A percentile compares a stretch with the other conserved stretches of the same genome.
These are phyloP conservation scores for Gymnarchus niloticus DNA, from an alignment of 2,113 vertebrate genomes.

Conservation along the genomic window DNA sequence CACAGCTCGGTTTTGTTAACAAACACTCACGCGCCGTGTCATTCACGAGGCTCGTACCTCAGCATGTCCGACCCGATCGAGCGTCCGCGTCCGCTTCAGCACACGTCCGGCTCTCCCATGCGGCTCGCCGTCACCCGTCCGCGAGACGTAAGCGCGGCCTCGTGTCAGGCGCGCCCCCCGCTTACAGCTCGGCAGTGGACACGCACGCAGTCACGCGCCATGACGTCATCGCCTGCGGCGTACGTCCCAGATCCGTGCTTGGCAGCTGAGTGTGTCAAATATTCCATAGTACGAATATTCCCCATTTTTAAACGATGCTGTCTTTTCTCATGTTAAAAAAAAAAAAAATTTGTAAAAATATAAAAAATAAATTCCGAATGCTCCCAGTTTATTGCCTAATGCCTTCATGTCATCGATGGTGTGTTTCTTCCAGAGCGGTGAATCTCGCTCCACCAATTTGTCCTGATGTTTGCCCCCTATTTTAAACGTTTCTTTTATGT, in stretches of 20 bases:
- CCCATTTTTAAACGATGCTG: background rate
- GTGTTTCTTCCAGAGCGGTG: background rate
- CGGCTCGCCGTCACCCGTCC: background rate
- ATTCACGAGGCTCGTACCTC: background rate
- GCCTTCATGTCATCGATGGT: background rate
- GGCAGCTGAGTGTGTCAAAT: background rate
- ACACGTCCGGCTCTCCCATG: background rate
- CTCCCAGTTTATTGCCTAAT: background rate
- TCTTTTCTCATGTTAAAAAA: background rate
- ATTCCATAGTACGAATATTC: background rate
- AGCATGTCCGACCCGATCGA: constrained; percentile 12
- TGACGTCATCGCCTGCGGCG: background rate
- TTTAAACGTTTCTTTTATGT: background rate
- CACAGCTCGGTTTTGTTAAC: background rate
- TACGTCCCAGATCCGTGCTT: background rate
- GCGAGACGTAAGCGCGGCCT: constrained; percentile 13
- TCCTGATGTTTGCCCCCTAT: background rate
- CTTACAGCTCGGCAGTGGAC: background rate
- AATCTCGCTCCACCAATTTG: too few species aligned
- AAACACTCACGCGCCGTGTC: background rate
- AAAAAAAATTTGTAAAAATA: background rate
- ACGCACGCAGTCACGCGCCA: background rate
- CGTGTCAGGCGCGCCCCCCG: background rate
- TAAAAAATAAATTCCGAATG: background rate
- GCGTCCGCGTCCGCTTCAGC: background rate